Conservation (phyloP, 2,888 invertebrate species). For the Cataglyphis albicans region DNA sequence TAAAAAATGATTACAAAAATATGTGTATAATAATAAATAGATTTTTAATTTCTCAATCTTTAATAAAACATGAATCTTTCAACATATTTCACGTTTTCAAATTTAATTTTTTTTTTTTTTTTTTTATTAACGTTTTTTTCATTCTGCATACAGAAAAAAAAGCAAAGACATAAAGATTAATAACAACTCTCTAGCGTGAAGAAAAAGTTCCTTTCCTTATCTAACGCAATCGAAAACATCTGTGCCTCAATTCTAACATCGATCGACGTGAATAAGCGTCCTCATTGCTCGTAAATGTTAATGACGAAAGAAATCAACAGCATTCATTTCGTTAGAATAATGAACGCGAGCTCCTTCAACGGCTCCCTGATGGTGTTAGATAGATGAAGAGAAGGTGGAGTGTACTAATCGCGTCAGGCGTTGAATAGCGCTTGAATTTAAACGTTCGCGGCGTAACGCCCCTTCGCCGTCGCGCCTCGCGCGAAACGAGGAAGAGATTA, state of each 20-base stretch:
- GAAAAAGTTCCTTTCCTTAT: neutral
- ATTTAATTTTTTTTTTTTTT: neutral
- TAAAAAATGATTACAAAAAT: neutral
- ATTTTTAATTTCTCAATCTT: neutral
- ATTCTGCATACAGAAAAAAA: neutral
- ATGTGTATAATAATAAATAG: neutral
- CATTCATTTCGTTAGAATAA: conserved; percentile 25
- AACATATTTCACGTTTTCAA: neutral
- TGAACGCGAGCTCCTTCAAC: neutral
- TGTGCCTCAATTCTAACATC: neutral
- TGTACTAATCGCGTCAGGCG: conserved; percentile 38
- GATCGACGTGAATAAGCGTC: neutral
- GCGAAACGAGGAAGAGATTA: conserved; percentile 57
- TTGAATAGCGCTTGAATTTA: conserved; percentile 50
- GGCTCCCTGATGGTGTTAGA: neutral
- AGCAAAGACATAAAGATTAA: neutral
- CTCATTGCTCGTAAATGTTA: conserved; percentile 4
- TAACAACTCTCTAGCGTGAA: neutral
- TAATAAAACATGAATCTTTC: neutral
- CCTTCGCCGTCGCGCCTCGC: conserved; percentile 29
- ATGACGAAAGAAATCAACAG: neutral
- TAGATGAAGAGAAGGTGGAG: neutral
- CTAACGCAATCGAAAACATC: neutral
- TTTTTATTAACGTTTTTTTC: neutral
- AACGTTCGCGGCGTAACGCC: conserved; percentile 43